Percentiles rank a stretch among this genome's conserved stretches.
Evolutionary conservation across 2,888 invertebrate genomes (phyloP).

Genomic region (Didymodactylos carnosus): DNA sequence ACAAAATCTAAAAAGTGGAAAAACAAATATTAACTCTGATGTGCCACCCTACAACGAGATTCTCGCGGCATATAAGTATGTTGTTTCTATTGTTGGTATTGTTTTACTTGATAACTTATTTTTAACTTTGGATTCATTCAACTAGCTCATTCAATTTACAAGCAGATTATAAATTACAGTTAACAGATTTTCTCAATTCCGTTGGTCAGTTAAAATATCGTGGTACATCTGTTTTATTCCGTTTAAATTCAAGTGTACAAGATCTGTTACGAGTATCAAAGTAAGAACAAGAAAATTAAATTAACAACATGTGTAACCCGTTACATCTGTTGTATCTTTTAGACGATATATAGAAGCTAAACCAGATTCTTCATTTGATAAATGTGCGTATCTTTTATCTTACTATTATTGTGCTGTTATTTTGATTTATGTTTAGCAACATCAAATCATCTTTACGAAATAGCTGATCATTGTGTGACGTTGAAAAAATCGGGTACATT

Average conservation of each 20-base stretch:
- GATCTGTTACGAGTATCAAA: neutral
- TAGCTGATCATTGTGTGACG: neutral
- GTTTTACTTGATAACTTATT: neutral
- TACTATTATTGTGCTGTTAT: too few species aligned
- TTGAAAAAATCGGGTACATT: constrained; percentile 38
- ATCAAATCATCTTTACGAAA: too few species aligned
- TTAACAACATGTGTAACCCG: neutral
- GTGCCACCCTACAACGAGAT: neutral
- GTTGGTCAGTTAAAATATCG: constrained; percentile 47
- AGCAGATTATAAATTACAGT: constrained; percentile 18
- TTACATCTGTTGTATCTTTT: neutral
- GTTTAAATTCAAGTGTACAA: constrained; percentile 21
- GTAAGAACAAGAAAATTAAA: neutral
- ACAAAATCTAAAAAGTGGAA: neutral
- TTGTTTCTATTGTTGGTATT: too few species aligned
- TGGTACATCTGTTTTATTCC: constrained; percentile 47
- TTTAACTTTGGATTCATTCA: too few species aligned
- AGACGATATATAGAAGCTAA: neutral
- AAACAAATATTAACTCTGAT: neutral
- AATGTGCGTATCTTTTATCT: neutral
- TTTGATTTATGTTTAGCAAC: too few species aligned
- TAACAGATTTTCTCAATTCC: constrained; percentile 43
- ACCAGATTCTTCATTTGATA: neutral
- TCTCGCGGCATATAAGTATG: neutral
- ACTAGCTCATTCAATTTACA: neutral